Base-by-base conservation (phyloP, 2,797 vertebrate genomes). In the Oreortyx pictus region DNA sequence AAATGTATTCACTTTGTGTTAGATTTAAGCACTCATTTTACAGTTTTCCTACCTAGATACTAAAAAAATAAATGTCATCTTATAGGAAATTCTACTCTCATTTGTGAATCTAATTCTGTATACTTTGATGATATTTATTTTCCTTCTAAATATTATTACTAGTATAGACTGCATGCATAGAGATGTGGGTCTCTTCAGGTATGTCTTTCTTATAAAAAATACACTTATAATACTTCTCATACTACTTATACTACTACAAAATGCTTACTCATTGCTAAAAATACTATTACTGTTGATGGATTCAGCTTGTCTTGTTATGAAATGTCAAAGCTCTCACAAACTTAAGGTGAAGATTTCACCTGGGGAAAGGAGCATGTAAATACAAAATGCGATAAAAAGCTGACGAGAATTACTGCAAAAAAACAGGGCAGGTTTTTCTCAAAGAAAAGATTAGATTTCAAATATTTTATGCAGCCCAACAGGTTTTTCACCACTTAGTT, bases 261-360 rank as follows among this genome's bases (percentile, higher is more conserved):
- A 27, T 88, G 76, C 43, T 73, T 89, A 75, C 43, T 94, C 90
- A 95, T 95, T 95, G 87, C 29, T 52, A 64, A 64, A 64, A 84
- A 78, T 65, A 49, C 33, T 81, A 7, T 50, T 92, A 24, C 41
- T 82, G 27, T 68, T 94, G 76, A 74, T 93, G 89, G 65, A 79
- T 89, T 92, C 67, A 83, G 74, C 66, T 56, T 91, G 86, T 88
- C 88, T 68, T 95, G 49, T 64, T 62, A 4, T 39, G 66, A 89
- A 77, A 85, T 92, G 90, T 10, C 0, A 74, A 47, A 59, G 49
- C 60, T 95, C 88, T 84, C 88, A 92, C 77, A 86, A 80, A 91
- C n/a, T 31, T 71, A 72, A 91, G 73, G 68, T 76, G 80, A 94
- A 88, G 41, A 27, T 44, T 86, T 91, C 56, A 82, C 60, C 22